Evolutionary conservation across 2,888 invertebrate species (phyloP), one percentile per base, ranked within the genome.

Genomic region (Amitus sp.): DNA sequence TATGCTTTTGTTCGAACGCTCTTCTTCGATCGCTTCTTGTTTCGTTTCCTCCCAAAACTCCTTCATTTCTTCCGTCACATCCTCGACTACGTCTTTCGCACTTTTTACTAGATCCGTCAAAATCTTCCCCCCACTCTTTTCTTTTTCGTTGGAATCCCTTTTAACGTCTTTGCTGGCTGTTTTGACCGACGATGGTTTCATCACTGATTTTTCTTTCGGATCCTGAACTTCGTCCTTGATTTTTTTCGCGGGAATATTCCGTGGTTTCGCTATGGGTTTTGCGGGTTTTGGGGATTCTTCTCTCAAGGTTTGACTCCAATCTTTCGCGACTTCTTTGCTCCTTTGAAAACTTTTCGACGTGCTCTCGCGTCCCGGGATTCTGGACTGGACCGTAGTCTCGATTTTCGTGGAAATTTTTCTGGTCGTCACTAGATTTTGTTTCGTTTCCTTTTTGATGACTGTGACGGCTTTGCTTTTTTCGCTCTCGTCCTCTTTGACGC

Each of bases 31-130:
- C 34, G 15, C 28, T 37, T 65, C 28, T 37, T 65, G 53, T 19
- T 68, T 69, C 0, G 65, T 59, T 23, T 66, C 69, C 12, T 71
- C 69, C 12, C 52, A 17, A 27, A 67, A 68, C 34, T 70, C 67
- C 39, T 55, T 62, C 1, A 65, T 62, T n/a, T 68, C 66, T 1
- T 64, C 65, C 19, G 62, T 57, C n/a, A 62, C 59, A 50, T 67
- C 65, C 9, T 40, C 45, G 20, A 9, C 67, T 67, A 9, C 65
- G 48, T 3, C 47, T 42, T 57, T 59, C 55, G 2, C 55, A 15
- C 48, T 37, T 27, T 59, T 53, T 10, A 58, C 34, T 7, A 58
- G 47, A 3, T 47, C 58, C 13, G 57, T 39, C 2, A 51, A 17
- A 15, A 57, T 40, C 1, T 3, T 37, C 3, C 12, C 15, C 15